phyloP scores from a whole-genome alignment of 1,140 invertebrate species.

The Caenorhabditis remanei region DNA sequence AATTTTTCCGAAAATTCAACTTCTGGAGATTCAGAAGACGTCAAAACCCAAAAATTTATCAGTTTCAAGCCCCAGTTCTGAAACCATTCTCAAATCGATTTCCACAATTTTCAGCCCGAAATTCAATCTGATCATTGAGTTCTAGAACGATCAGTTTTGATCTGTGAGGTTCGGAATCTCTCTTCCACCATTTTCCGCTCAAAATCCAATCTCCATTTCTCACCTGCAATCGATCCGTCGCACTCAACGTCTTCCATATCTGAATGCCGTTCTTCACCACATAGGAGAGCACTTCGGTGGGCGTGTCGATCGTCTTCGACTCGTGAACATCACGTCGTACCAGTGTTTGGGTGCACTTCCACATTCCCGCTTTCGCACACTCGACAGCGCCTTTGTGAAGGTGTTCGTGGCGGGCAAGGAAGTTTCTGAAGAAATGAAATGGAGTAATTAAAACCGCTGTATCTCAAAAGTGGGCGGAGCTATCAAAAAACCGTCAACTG shows the following conservation, averaged over 20 bases:
- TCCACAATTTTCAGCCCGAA: no score
- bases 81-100: not conserved
- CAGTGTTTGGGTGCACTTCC: conserved; percentile 48
- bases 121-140: no score
- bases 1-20: no score
- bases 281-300: conserved; percentile 28
- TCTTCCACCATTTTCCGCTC: no score
- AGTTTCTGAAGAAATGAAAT: conserved; percentile 27
- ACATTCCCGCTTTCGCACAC: conserved; percentile 25
- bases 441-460: no score
- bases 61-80: no score
- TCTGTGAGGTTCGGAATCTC: no score
- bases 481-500: no score
- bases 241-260: not conserved
- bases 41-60: not conserved
- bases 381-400: conserved; percentile 10
- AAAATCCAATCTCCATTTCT: no score
- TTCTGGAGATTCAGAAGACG: no score
- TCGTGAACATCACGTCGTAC: conserved; percentile 26
- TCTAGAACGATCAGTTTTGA: no score
- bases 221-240: conserved; percentile 39
- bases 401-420: conserved; percentile 42
- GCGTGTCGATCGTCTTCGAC: not conserved
- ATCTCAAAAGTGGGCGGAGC: no score
- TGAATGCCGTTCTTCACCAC: conserved; percentile 50